Conservation (phyloP, 2,797 vertebrate species). For the Crenuchus spilurus region DNA sequence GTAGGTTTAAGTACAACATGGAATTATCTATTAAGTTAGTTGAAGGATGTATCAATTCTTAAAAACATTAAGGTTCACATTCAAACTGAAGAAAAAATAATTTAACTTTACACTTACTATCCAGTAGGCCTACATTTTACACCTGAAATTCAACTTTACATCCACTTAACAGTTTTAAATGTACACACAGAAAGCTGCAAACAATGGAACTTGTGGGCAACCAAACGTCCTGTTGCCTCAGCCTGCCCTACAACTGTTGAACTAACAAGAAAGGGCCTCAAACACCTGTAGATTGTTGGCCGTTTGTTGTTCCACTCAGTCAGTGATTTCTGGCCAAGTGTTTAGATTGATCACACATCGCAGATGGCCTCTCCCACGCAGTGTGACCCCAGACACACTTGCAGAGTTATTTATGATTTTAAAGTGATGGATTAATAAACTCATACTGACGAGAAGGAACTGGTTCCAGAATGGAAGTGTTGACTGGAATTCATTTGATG, state of each 20-base stretch:
- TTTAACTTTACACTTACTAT: too few relatives aligned
- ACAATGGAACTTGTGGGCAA: background rate
- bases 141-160: too few relatives aligned
- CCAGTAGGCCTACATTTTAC: too few relatives aligned
- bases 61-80: too few relatives aligned
- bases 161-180: too few relatives aligned
- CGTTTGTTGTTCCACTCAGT: slow-evolving; percentile 41
- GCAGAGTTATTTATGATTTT: slow-evolving; percentile 59
- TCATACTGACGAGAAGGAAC: background rate
- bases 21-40: too few relatives aligned
- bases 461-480: background rate
- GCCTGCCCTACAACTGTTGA: background rate
- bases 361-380: slow-evolving; percentile 28
- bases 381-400: slow-evolving; percentile 23
- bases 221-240: background rate
- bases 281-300: slow-evolving; percentile 29
- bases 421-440: slow-evolving; percentile 50
- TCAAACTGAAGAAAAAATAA: too few relatives aligned
- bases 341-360: slow-evolving; percentile 27
- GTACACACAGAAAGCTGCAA: background rate
- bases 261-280: slow-evolving; percentile 24
- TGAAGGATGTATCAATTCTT: too few relatives aligned
- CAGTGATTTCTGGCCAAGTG: slow-evolving; percentile 18
- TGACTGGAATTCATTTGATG: background rate
- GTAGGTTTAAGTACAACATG: too few relatives aligned